Percentiles rank a stretch among this genome's conserved stretches.
These are phyloP conservation scores for Varanus komodoensis DNA, from an alignment of 2,113 vertebrate species.

Conservation along the genomic window DNA sequence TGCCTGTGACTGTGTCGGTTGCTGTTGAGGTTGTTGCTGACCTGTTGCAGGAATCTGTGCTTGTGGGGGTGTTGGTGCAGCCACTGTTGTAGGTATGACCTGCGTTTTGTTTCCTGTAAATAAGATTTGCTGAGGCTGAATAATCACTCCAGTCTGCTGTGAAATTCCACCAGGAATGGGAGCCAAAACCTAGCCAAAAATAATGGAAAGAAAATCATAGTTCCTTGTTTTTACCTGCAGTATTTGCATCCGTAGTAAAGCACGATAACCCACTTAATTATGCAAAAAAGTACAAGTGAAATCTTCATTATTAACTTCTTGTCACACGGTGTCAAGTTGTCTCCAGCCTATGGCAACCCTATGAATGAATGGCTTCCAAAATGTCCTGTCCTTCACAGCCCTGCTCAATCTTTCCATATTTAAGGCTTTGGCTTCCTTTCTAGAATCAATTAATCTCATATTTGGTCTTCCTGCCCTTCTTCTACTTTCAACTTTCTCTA, in stretches of 20 bases:
- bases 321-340: too few relatives aligned
- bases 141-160: slow-evolving; percentile 97
- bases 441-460: too few relatives aligned
- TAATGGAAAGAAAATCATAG: background rate
- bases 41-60: slow-evolving; percentile 84
- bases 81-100: slow-evolving; percentile 89
- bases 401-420: too few relatives aligned
- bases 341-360: too few relatives aligned
- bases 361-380: too few relatives aligned
- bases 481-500: too few relatives aligned
- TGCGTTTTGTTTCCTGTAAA: slow-evolving; percentile 96
- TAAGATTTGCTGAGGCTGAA: slow-evolving; percentile 97
- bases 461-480: too few relatives aligned
- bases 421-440: too few relatives aligned
- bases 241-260: background rate
- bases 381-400: too few relatives aligned
- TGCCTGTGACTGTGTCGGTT: slow-evolving; percentile 86
- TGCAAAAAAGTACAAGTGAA: too few relatives aligned
- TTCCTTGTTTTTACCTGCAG: background rate
- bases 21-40: slow-evolving; percentile 83
- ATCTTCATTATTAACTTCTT: too few relatives aligned
- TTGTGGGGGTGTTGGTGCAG: slow-evolving; percentile 83
- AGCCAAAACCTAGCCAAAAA: slow-evolving; percentile 85
- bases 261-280: background rate
- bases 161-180: slow-evolving; percentile 92